Conservation (phyloP, 2,888 invertebrate genomes). For the Hydroisotoma schaefferi region DNA sequence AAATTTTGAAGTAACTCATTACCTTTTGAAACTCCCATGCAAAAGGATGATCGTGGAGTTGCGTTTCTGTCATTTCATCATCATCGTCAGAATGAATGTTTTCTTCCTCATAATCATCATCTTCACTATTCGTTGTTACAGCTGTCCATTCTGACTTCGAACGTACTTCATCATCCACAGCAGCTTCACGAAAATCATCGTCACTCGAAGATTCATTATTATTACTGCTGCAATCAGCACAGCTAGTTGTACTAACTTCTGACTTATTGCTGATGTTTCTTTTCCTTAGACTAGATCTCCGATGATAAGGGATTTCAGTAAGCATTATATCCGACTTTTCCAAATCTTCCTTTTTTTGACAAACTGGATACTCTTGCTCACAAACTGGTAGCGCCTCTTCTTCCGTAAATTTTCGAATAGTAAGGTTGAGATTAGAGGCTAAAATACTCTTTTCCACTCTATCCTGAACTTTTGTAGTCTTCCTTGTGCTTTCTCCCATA, state of each 20-base stretch:
- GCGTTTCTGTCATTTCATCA: conserved; percentile 48
- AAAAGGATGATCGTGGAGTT: conserved; percentile 57
- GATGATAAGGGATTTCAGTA: conserved; percentile 6
- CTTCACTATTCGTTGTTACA: conserved; percentile 82
- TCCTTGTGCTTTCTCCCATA: neutral
- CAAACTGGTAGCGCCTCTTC: conserved; percentile 15
- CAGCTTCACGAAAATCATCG: conserved; percentile 34
- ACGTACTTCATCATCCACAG: conserved; percentile 42
- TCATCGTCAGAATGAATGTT: conserved; percentile 41
- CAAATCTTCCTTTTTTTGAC: conserved; percentile 11
- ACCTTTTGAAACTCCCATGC: conserved; percentile 65
- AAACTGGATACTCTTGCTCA: conserved; percentile 6
- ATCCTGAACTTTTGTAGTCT: neutral
- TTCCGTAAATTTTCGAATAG: conserved; percentile 32
- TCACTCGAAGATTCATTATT: conserved; percentile 45
- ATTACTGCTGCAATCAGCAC: conserved; percentile 47
- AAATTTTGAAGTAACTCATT: conserved; percentile 18
- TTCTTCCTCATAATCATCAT: conserved; percentile 60
- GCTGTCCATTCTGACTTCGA: conserved; percentile 72
- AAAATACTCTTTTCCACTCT: conserved; percentile 32
- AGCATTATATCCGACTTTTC: neutral
- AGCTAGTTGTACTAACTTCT: conserved; percentile 46
- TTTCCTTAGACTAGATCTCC: conserved; percentile 39
- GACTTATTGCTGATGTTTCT: conserved; percentile 46
- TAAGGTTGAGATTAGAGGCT: conserved; percentile 38